These are phyloP conservation scores for Darevskia nairensis DNA, from an alignment of 2,797 vertebrate genomes.

Conservation along the genomic window DNA sequence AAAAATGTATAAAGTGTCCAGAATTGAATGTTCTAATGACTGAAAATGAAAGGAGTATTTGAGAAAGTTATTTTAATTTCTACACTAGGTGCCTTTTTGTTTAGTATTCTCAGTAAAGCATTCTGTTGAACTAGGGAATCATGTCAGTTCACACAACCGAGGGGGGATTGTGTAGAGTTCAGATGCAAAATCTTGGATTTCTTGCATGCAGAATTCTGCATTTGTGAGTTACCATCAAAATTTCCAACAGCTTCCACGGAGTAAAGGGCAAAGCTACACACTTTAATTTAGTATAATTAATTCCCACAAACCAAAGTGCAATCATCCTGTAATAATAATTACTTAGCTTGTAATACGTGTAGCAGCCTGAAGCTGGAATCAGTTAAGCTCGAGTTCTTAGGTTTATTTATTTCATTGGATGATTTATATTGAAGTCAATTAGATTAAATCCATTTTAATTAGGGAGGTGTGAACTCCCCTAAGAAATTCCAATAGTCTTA, in stretches of 20 bases:
- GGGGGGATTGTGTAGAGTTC: neutral
- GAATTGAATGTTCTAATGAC: fast-evolving
- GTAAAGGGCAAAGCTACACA: neutral
- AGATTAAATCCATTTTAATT: conserved; percentile 8
- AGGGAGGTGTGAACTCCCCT: neutral
- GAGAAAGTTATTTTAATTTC: conserved; percentile 36
- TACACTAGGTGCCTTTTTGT: conserved; percentile 38
- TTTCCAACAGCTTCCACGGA: neutral
- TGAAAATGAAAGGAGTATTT: neutral
- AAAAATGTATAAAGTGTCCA: neutral
- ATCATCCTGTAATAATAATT: neutral
- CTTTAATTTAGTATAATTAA: conserved; percentile 8
- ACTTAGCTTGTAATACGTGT: neutral
- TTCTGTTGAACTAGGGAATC: conserved; percentile 1
- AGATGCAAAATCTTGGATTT: neutral
- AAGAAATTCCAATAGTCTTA: neutral
- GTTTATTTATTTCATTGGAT: neutral
- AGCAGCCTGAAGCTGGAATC: neutral
- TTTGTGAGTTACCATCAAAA: neutral
- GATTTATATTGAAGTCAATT: neutral
- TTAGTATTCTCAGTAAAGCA: conserved; percentile 51
- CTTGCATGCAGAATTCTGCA: neutral
- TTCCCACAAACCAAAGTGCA: neutral
- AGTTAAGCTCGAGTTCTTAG: neutral
- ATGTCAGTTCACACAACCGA: conserved; percentile 4